A percentile compares a stretch with the other conserved stretches of the same genome.
phyloP scores from a whole-genome alignment of 2,113 vertebrate species.

The Pachypanchax playfairii region DNA sequence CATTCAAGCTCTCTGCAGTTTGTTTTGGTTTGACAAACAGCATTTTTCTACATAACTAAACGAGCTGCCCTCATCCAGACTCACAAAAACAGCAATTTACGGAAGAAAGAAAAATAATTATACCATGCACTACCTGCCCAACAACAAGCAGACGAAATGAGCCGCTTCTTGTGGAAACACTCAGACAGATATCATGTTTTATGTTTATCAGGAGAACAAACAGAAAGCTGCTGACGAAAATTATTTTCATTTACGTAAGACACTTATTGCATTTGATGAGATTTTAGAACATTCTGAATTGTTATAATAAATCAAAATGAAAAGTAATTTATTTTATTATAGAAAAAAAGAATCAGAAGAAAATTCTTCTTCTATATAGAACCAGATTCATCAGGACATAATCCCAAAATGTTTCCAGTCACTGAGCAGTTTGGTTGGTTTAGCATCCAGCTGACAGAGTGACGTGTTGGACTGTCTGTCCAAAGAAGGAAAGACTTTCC shows the following conservation, averaged over 20 bases:
- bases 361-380: too few species aligned
- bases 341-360: too few species aligned
- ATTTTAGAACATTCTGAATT: neutral
- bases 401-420: too few species aligned
- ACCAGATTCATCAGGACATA: too few species aligned
- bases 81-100: neutral
- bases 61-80: neutral
- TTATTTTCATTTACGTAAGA: neutral
- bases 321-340: too few species aligned
- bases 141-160: conserved; percentile 3
- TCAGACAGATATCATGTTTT: neutral
- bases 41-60: neutral
- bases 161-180: neutral
- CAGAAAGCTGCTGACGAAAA: neutral
- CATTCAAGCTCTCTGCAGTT: too few species aligned
- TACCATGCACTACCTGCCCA: neutral
- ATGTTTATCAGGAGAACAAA: neutral
- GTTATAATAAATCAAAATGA: neutral
- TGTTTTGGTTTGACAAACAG: neutral
- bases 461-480: too few species aligned
- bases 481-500: too few species aligned
- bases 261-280: neutral
- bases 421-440: too few species aligned
- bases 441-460: too few species aligned
- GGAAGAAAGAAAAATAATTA: neutral